Base-by-base conservation (phyloP, 1,140 invertebrate genomes). In the Drosophila azteca region DNA sequence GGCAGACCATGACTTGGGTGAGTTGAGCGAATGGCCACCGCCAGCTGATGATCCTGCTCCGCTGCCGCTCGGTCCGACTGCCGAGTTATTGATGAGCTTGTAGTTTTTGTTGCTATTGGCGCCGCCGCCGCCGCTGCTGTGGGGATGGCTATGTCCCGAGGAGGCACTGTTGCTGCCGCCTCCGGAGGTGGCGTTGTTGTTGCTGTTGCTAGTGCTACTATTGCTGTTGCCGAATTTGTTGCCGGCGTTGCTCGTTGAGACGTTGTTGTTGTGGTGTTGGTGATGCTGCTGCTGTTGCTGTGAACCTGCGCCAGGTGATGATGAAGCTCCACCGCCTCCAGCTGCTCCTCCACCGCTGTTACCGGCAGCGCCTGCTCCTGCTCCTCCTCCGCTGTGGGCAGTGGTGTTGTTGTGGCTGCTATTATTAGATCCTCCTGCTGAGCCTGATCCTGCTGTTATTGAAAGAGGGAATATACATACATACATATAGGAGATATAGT, bases 1-100 rank as follows among this genome's bases (percentile, higher is more conserved):
- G 31, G 91, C 82, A 60, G 90, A 91, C 90, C 90, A 91, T 91
- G 91, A 90, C 68, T 90, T 84, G 49, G 91, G 82, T 60, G 88
- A 89, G 45, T 90, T 88, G 13, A 73, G 26, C 20, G 81, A 80
- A 39, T 84, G 80, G 29, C 78, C 43, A 24, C 69, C 55, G 15
- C 69, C 55, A 7, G 72, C 65, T 49, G 53, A 26, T 17, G 51
- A 70, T 13, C 64, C 48, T 48, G 52, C 63, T 15, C 52, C 58
- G 31, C 58, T 46, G 31, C 59, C 61, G 41, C 79, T 46, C 24
- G 67, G 43, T 31, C 67, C 68, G 9, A 64, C 20, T 15, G 59
- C 41, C 44, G 90, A 91, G 71, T 91, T 91, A 29, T 91, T 90
- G 24, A 91, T 88, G 59, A 91, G 65, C 50, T 91, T 91, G 45